Evolutionary conservation across 2,888 invertebrate species (phyloP).

Genomic region (Nyleta sp.): DNA sequence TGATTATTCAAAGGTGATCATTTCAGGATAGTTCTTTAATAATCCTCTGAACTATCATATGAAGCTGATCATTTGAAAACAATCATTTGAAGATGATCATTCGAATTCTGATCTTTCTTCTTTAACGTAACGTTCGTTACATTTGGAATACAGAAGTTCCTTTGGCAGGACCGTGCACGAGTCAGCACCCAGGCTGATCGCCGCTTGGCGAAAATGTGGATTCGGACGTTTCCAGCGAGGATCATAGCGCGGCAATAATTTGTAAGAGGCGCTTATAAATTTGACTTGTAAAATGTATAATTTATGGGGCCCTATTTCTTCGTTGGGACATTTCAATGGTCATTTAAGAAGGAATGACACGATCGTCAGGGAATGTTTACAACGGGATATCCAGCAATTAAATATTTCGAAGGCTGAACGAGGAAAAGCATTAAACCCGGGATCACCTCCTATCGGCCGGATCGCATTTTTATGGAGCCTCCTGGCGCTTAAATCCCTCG

Average conservation of each 20-base stretch:
- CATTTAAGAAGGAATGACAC: constrained; percentile 67
- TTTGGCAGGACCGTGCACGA: no score
- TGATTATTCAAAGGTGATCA: no score
- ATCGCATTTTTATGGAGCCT: constrained; percentile 74
- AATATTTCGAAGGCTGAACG: constrained; percentile 69
- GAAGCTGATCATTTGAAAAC: no score
- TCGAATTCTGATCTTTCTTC: no score
- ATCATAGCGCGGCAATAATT: constrained; percentile 44
- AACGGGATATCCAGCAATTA: constrained; percentile 67
- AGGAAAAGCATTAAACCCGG: constrained; percentile 71
- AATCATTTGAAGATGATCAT: no score
- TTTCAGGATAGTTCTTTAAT: no score
- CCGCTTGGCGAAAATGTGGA: no score
- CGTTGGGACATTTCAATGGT: constrained; percentile 59
- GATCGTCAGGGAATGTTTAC: constrained; percentile 65
- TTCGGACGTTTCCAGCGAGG: no score
- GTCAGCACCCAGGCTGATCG: no score
- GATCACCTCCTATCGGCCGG: constrained; percentile 68
- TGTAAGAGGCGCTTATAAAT: constrained; percentile 60
- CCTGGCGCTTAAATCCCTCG: constrained; percentile 70
- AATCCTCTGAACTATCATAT: no score
- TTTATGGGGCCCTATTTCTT: constrained; percentile 63
- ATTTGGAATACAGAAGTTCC: no score
- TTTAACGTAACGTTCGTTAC: no score
- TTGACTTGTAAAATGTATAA: constrained; percentile 64